Conservation (phyloP, 2,113 vertebrate species). For the Dromas ardeola region DNA sequence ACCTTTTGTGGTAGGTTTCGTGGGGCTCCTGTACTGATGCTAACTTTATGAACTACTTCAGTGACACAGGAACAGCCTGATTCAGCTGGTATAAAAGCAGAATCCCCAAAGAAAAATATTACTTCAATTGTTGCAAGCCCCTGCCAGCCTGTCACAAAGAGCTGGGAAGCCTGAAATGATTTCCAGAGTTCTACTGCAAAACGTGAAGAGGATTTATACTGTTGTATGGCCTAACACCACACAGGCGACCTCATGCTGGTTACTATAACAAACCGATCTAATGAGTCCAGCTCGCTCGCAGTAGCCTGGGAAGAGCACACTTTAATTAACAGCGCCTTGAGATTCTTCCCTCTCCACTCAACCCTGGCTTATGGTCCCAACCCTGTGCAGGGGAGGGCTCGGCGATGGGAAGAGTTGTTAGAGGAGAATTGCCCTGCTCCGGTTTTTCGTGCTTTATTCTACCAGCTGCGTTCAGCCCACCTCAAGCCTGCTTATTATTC, state of each 20-base stretch:
- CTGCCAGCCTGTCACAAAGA: conserved; percentile 31
- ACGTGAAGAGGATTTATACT: neutral
- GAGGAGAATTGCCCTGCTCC: fast-evolving
- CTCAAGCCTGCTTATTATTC: neutral
- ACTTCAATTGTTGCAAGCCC: neutral
- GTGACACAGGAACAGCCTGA: neutral
- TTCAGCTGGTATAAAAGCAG: neutral
- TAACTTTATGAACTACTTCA: neutral
- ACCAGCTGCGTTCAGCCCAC: neutral
- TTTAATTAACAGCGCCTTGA: conserved; percentile 4
- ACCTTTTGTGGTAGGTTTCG: neutral
- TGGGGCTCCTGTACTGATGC: neutral
- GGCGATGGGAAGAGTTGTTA: neutral
- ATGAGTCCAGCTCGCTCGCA: neutral
- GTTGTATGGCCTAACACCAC: neutral
- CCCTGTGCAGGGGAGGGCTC: neutral
- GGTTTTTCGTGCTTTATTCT: neutral
- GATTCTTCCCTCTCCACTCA: neutral
- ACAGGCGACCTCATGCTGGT: neutral
- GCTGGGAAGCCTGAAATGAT: neutral
- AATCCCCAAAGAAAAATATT: neutral
- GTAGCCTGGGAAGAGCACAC: neutral
- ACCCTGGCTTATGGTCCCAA: neutral
- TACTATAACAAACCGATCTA: neutral
- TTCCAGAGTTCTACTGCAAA: neutral